A percentile compares a stretch with the other conserved stretches of the same genome.
These are phyloP conservation scores for Alauda arvensis DNA, from an alignment of 2,797 vertebrate genomes.

Conservation along the genomic window DNA sequence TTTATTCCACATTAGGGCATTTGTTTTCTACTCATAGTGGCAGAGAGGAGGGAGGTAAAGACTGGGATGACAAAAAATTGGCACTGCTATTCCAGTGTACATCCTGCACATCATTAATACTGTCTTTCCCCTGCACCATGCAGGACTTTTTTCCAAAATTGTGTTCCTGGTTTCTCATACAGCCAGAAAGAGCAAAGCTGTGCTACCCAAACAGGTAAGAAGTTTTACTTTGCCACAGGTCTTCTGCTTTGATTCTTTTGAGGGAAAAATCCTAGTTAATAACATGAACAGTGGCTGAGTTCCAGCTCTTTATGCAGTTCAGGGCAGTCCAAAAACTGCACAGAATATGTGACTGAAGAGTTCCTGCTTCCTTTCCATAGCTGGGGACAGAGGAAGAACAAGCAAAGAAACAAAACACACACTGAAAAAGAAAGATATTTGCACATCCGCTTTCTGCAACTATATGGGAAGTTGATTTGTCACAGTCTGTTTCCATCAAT, in stretches of 20 bases:
- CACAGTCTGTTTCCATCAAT: slow-evolving; percentile 31
- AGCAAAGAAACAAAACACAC: not conserved
- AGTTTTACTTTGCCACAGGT: not conserved
- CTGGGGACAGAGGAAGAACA: not conserved
- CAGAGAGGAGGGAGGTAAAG: not conserved
- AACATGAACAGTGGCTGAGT: not conserved
- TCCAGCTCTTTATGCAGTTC: not conserved
- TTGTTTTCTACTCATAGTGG: not conserved
- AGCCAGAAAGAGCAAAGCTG: not conserved
- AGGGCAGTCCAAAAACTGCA: not conserved
- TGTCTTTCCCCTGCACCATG: not conserved
- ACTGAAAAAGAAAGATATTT: not conserved
- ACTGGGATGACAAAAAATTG: not conserved
- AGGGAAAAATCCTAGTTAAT: not conserved
- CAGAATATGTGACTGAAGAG: not conserved
- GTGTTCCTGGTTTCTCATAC: not conserved
- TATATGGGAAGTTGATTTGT: slow-evolving; percentile 52
- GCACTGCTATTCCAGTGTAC: not conserved
- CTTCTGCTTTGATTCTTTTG: not conserved
- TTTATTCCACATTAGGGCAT: slow-evolving; percentile 25
- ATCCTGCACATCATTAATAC: not conserved
- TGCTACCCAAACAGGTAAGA: not conserved
- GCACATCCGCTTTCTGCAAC: slow-evolving; percentile 36
- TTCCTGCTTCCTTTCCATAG: not conserved
- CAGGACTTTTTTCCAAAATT: not conserved